Conservation (phyloP, 2,113 vertebrate genomes). For the Trichechus manatus region DNA sequence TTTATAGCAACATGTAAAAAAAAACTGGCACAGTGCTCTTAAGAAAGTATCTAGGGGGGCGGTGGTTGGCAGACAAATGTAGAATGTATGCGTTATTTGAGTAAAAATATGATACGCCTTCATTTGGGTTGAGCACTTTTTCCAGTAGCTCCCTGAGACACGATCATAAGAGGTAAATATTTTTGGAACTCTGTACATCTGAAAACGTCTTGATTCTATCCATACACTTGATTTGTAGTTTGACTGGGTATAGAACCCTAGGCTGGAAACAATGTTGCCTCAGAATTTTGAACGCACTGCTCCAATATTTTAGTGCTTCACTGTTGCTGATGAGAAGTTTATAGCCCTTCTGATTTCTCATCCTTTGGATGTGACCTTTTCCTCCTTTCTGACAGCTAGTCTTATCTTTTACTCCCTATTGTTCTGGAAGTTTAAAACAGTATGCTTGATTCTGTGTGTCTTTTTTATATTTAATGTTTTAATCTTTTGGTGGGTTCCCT, state of each 20-base stretch:
- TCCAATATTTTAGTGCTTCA: conserved; percentile 17
- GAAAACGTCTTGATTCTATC: not conserved
- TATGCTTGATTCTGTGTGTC: not conserved
- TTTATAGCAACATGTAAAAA: too few species aligned
- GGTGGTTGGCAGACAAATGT: too few species aligned
- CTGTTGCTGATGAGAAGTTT: not conserved
- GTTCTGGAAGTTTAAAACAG: conserved; percentile 3
- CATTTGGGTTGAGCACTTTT: not conserved
- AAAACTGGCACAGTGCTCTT: too few species aligned
- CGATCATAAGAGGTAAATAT: not conserved
- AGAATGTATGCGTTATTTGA: too few species aligned
- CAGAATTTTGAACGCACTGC: conserved; percentile 17
- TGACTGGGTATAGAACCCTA: not conserved
- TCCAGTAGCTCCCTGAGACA: not conserved
- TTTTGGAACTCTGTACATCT: not conserved
- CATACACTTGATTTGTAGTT: not conserved
- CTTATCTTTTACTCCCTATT: not conserved
- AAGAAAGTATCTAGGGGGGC: too few species aligned
- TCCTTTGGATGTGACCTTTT: not conserved
- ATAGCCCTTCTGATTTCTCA: not conserved
- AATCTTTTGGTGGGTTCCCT: not conserved
- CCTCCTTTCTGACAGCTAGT: not conserved
- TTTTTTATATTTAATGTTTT: not conserved
- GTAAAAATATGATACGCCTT: not conserved
- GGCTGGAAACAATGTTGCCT: not conserved